Base-by-base conservation (phyloP, 1,140 invertebrate genomes). In the Latrodectus geometricus region DNA sequence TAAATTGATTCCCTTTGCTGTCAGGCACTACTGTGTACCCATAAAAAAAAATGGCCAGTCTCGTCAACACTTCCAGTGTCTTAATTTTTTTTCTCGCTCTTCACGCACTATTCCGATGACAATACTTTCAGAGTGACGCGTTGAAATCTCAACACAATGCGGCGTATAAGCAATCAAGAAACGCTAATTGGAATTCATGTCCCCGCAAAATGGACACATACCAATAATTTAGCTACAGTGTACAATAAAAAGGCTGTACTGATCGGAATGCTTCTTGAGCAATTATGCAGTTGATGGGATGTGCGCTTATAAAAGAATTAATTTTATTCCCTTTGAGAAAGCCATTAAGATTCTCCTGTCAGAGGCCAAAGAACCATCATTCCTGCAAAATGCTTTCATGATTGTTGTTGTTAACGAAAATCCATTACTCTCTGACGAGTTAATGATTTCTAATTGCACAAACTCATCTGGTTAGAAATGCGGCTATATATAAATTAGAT, bases 1-100 rank as follows among this genome's bases (percentile, higher is more conserved):
- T 74, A 83, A 83, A 74, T 83, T 83, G 66, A 83, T 83, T 83
- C 66, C 61, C 69, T 65, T 83, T 68, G 68, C 69, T 70, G 70
- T 54, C 70, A 74, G 66, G 9, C 23, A 69, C 48, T n/a, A n/a
- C n/a, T 48, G 23, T 21, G 8, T 8, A 73, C 12, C 7, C 12
- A 7, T 9, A 15, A 49, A 73, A 54, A 68, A 50, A 68, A 66
- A 14, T 11, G 49, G 54, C 35, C 14, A 48, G 5, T 12, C 56
- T 61, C 75, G 56, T 77, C 75, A 77, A 9, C 23, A 49, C 73
- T 83, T 74, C 35, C n/a, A 68, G 70, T 70, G 54, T 15, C 72
- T 83, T 83, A 70, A 73, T 83, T 83, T 54, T 82, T 73, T 61
- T 14, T 61, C 8, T 61, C 54, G 11, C 54, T 73, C 8, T 14